These are phyloP conservation scores for Orthosia gracilis DNA, from an alignment of 2,888 invertebrate species.

Conservation along the genomic window DNA sequence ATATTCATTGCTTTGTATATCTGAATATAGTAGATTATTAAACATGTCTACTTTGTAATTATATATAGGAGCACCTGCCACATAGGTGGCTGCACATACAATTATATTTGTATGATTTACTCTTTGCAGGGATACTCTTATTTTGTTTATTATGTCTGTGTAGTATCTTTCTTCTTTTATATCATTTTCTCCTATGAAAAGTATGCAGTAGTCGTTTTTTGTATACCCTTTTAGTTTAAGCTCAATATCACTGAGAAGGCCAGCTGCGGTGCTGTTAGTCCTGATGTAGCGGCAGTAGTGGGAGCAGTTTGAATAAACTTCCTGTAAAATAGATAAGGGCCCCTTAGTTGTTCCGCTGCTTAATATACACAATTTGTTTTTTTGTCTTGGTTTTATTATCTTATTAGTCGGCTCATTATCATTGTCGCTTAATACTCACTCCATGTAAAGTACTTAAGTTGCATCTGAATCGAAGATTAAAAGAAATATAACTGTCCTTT, in stretches of 20 bases:
- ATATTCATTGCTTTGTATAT: background rate
- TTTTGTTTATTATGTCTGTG: background rate
- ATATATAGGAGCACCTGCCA: conserved; percentile 8
- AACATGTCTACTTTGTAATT: conserved; percentile 18
- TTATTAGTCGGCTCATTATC: too few relatives aligned
- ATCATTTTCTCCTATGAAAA: conserved; percentile 15
- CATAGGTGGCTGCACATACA: conserved; percentile 24
- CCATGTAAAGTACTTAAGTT: background rate
- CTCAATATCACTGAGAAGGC: conserved; percentile 6
- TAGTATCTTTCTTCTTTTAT: background rate
- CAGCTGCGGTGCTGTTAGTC: conserved; percentile 6
- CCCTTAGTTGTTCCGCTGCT: too few relatives aligned
- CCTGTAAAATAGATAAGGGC: too few relatives aligned
- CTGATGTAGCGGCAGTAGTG: conserved; percentile 1
- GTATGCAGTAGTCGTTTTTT: conserved; percentile 9
- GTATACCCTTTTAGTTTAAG: conserved; percentile 9
- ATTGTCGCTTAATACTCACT: too few relatives aligned
- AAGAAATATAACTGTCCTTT: too few relatives aligned
- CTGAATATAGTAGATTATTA: conserved; percentile 5
- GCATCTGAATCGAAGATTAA: background rate
- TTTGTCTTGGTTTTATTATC: too few relatives aligned
- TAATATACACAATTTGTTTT: too few relatives aligned
- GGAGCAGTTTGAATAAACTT: too few relatives aligned
- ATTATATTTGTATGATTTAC: conserved; percentile 18
- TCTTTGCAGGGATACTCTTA: conserved; percentile 10